Conservation (phyloP, 2,888 invertebrate species). For the Sarcophaga subvicina region DNA sequence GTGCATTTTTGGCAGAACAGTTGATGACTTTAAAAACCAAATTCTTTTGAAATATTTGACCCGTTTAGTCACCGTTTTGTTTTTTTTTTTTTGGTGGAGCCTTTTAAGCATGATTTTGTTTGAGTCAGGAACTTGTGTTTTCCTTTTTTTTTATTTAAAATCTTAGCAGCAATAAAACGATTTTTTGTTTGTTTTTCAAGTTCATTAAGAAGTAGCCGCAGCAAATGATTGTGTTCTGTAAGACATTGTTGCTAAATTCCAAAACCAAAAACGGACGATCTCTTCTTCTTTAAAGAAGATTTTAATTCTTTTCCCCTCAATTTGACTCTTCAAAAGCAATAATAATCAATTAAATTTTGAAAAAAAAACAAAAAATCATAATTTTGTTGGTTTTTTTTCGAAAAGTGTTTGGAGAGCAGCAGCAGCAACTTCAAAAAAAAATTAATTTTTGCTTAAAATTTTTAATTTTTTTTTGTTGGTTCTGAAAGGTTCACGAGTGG, state of each 20-base stretch:
- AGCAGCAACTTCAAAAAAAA: slow-evolving; percentile 1
- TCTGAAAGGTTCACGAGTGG: slow-evolving; percentile 27
- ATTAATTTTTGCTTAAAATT: neutral
- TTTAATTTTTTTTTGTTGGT: slow-evolving; percentile 1
- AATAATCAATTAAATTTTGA: neutral
- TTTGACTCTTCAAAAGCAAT: neutral
- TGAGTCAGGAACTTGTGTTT: neutral
- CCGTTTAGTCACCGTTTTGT: neutral
- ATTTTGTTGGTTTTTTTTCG: neutral
- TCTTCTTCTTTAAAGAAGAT: too few species aligned
- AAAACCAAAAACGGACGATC: neutral
- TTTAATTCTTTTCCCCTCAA: too few species aligned
- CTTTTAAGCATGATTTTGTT: neutral
- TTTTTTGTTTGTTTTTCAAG: neutral
- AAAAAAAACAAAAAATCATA: neutral
- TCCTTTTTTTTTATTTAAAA: neutral
- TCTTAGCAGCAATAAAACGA: neutral
- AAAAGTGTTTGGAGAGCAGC: slow-evolving; percentile 14
- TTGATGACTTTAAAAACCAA: too few species aligned
- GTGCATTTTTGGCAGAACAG: neutral
- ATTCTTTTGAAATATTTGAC: neutral
- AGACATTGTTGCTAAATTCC: neutral
- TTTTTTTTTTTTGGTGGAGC: neutral
- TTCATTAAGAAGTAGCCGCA: neutral
- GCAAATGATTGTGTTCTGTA: neutral